phyloP scores from a whole-genome alignment of 92 coral and sea anemone genomes.

The Metridium senile region DNA sequence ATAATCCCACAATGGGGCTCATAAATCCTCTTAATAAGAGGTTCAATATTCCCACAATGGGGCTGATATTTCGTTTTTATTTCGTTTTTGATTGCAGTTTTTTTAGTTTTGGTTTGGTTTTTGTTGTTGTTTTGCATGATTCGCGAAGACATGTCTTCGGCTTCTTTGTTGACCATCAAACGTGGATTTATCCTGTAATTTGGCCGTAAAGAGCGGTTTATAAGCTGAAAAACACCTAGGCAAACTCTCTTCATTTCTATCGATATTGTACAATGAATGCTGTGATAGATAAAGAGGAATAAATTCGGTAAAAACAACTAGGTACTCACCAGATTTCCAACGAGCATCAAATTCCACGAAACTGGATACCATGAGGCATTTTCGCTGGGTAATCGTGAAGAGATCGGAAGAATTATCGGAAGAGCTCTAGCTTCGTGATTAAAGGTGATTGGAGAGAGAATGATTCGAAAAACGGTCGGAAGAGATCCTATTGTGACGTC shows the following conservation, averaged over 20 bases:
- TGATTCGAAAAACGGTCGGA: too few relatives aligned
- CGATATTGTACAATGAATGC: background rate
- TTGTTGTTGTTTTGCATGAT: too few relatives aligned
- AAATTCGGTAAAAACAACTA: too few relatives aligned
- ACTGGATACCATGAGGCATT: background rate
- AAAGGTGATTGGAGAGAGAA: too few relatives aligned
- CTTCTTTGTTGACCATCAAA: background rate
- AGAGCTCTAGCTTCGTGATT: too few relatives aligned
- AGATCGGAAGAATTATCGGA: background rate
- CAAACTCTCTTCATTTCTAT: background rate
- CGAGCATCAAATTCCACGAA: background rate
- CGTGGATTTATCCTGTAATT: too few relatives aligned
- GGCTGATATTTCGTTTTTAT: background rate
- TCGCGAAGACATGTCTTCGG: background rate
- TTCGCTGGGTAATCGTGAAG: background rate
- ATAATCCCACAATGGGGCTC: background rate
- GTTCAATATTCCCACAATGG: background rate
- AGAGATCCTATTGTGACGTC: too few relatives aligned
- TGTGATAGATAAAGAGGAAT: background rate
- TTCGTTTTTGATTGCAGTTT: too few relatives aligned
- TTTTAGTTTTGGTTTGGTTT: too few relatives aligned
- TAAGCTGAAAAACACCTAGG: too few relatives aligned
- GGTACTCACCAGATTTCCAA: background rate
- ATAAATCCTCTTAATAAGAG: background rate
- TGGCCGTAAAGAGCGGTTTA: background rate